Evolutionary conservation across 2,113 vertebrate genomes (phyloP).

Genomic region (Microtus montanus): DNA sequence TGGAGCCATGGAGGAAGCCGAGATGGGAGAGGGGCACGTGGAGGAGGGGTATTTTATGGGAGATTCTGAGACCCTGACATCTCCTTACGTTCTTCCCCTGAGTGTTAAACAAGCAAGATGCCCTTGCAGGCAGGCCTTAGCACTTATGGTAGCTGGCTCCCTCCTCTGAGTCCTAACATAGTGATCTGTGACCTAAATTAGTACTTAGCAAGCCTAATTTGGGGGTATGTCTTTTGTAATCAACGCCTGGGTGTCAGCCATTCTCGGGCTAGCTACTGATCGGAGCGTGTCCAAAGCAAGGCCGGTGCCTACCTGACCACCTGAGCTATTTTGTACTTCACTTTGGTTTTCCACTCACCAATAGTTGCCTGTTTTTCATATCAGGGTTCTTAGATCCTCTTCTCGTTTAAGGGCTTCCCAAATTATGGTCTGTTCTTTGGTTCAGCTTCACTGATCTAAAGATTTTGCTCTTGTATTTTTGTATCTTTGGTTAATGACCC

Average conservation of each 20-base stretch:
- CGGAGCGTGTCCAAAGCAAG: neutral
- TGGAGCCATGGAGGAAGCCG: neutral
- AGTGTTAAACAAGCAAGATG: neutral
- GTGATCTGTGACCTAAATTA: neutral
- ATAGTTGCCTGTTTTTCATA: neutral
- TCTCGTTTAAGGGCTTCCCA: neutral
- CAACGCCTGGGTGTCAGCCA: neutral
- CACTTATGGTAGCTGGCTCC: neutral
- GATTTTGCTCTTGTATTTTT: neutral
- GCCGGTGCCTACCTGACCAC: neutral
- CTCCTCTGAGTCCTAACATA: neutral
- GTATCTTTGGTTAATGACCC: neutral
- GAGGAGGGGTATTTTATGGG: neutral
- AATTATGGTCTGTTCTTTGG: neutral
- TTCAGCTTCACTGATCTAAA: neutral
- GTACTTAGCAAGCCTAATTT: neutral
- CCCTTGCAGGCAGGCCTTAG: neutral
- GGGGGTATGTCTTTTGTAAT: neutral
- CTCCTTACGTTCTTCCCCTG: conserved; percentile 10
- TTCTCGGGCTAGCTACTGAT: neutral
- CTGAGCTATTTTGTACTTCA: neutral
- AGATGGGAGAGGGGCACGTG: neutral
- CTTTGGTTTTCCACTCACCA: neutral
- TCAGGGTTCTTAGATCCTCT: neutral
- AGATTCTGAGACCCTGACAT: conserved; percentile 1